Base-by-base conservation (phyloP, 1,140 invertebrate genomes). In the Condylostylus longicornis region DNA sequence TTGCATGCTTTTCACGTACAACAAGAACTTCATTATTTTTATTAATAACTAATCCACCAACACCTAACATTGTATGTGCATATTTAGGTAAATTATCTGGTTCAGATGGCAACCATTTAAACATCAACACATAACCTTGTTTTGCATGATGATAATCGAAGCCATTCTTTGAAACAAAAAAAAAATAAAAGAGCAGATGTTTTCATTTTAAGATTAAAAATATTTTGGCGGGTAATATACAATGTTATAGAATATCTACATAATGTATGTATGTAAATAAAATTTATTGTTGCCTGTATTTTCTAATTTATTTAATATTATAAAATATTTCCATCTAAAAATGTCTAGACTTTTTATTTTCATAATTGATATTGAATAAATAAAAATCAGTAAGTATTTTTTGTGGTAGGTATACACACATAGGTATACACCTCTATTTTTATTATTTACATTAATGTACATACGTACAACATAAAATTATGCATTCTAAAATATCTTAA, bases 81-180 rank as follows among this genome's bases (percentile, higher is more conserved):
- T 79, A 84, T 23, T 71, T 70, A 22, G 88, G 88, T 37, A 91
- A 60, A 50, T 81, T 80, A 42, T 66, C 71, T 12, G 55, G 46
- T 56, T 77, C 70, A 35, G 70, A 52, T 7, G 78, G 72, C 29
- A 93, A 58, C 85, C 87, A 91, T 50, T 72, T 71, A 48, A 76
- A 80, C 64, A 93, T 69, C 62, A 77, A 79, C 1, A 87, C 77
- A 60, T 75, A 79, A 13, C 77, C 71, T 17, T 76, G 66, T 44
- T 77, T 74, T 0, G 84, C 81, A 67, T 91, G 84, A 63, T 94
- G 87, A 52, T 80, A 91, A 38, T 76, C 74, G 53, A 93, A 91
- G 14, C 80, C 82, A 51, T 79, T 69, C 72, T 83, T 50, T 22
- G 64, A 65, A 21, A 38, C 45, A 42, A 12, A 34, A 42, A 40